Percentiles rank a stretch among this genome's conserved stretches.
These are phyloP conservation scores for Cephalophus harveyi DNA, from an alignment of 2,113 vertebrate species.

Conservation along the genomic window DNA sequence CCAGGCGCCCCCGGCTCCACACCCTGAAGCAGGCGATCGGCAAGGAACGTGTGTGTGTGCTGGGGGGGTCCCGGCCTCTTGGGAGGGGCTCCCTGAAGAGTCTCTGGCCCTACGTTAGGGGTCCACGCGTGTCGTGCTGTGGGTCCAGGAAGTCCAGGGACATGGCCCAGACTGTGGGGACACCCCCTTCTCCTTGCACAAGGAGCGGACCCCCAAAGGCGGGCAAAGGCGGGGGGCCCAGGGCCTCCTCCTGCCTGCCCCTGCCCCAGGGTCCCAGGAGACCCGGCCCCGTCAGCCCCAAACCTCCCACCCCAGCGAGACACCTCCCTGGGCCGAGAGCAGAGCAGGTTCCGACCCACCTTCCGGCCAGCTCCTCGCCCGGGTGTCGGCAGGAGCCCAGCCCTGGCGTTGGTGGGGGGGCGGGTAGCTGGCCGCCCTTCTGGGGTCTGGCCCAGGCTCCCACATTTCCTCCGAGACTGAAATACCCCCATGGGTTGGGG, in stretches of 20 bases:
- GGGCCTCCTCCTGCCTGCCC: background rate
- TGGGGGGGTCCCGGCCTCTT: background rate
- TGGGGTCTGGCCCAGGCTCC: background rate
- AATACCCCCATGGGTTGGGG: background rate
- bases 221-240: background rate
- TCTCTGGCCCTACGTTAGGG: background rate
- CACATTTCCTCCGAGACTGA: background rate
- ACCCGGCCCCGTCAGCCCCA: background rate
- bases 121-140: rapidly evolving
- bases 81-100: background rate
- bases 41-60: rapidly evolving
- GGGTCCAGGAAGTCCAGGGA: background rate
- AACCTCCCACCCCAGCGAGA: rapidly evolving
- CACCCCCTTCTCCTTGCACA: background rate
- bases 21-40: rapidly evolving
- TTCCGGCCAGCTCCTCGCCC: background rate
- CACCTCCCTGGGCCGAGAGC: background rate
- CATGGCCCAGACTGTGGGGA: background rate
- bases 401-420: no score
- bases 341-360: background rate
- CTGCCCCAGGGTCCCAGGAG: background rate
- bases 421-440: rapidly evolving
- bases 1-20: rapidly evolving
- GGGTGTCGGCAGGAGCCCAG: no score
- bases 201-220: background rate